These are phyloP conservation scores for Celastrina argiolus DNA, from an alignment of 2,888 invertebrate species.

Conservation along the genomic window DNA sequence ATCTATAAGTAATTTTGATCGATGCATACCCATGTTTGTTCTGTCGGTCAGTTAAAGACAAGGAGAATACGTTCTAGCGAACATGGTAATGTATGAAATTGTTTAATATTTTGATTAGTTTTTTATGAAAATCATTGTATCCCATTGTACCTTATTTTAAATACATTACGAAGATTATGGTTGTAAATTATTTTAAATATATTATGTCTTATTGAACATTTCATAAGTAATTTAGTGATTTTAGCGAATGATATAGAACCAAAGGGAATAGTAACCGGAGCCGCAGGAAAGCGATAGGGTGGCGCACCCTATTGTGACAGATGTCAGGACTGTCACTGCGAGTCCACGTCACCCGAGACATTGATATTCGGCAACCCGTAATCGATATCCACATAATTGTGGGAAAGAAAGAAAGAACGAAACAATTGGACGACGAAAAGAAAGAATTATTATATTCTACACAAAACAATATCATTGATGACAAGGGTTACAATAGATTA, in stretches of 20 bases:
- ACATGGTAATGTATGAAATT: too few species aligned
- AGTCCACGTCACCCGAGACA: slow-evolving; percentile 22
- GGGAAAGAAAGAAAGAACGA: slow-evolving; percentile 23
- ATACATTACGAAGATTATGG: too few species aligned
- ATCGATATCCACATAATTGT: slow-evolving; percentile 28
- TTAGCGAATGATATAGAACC: slow-evolving; percentile 7
- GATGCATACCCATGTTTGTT: too few species aligned
- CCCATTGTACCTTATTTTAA: too few species aligned
- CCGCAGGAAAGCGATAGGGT: slow-evolving; percentile 20
- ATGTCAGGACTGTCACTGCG: slow-evolving; percentile 30
- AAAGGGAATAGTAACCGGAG: slow-evolving; percentile 22
- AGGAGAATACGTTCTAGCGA: too few species aligned
- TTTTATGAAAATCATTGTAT: too few species aligned
- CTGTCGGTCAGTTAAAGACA: too few species aligned
- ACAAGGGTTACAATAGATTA: slow-evolving; percentile 6
- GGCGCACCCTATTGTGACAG: slow-evolving; percentile 34
- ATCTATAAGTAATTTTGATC: too few species aligned
- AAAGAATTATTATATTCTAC: background rate
- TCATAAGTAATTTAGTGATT: background rate
- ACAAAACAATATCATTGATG: background rate
- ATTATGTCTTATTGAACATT: too few species aligned
- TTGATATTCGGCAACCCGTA: slow-evolving; percentile 24
- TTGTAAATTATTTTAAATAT: too few species aligned
- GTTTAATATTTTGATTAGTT: too few species aligned
- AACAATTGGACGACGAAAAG: background rate